These are phyloP conservation scores for Scleropages formosus DNA, from an alignment of 2,797 vertebrate genomes.

Conservation along the genomic window DNA sequence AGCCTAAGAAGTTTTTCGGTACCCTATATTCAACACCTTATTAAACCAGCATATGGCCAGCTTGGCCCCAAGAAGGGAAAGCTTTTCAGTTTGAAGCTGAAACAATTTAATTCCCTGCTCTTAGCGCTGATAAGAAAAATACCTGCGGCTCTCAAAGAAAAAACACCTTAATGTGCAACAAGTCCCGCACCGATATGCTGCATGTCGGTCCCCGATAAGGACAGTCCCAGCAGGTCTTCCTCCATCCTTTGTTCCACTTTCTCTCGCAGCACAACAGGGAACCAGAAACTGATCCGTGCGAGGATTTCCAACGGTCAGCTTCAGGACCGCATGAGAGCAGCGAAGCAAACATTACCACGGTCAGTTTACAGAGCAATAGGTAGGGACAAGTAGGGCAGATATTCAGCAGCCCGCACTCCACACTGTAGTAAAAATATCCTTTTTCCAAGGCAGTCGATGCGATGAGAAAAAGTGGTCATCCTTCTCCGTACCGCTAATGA, in stretches of 20 bases:
- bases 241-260: slow-evolving; percentile 17
- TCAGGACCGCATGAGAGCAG: slow-evolving; percentile 79
- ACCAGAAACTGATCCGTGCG: slow-evolving; percentile 68
- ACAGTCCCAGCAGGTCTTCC: slow-evolving; percentile 9
- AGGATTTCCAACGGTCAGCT: slow-evolving; percentile 74
- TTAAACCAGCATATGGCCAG: neutral
- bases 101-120: neutral
- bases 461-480: slow-evolving; percentile 38
- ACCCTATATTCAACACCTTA: neutral
- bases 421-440: neutral
- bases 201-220: neutral
- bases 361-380: slow-evolving; percentile 76
- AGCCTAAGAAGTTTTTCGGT: slow-evolving; percentile 16
- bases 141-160: neutral
- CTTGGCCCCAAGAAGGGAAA: neutral
- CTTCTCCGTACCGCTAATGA: slow-evolving; percentile 54
- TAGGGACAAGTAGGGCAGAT: slow-evolving; percentile 72
- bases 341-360: slow-evolving; percentile 52
- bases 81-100: neutral
- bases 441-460: neutral
- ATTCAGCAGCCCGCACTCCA: neutral
- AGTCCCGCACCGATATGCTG: neutral
- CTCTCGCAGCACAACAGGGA: slow-evolving; percentile 67
- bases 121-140: neutral
- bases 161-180: slow-evolving; percentile 20